Conservation (phyloP, 1,140 invertebrate genomes). For the Eupeodes corollae region DNA sequence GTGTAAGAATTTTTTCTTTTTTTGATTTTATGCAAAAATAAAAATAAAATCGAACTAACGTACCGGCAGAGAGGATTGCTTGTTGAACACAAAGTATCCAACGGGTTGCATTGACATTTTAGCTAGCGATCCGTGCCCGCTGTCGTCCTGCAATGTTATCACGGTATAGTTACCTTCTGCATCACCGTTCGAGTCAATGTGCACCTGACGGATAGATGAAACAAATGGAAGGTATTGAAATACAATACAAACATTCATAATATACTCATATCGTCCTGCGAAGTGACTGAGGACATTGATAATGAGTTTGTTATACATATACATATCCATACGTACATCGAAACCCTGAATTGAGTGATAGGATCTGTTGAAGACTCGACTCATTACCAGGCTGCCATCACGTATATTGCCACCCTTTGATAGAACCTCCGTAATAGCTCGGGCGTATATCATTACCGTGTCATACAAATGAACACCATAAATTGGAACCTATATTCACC, state of each 20-base stretch:
- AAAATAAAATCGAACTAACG: slow-evolving; percentile 1
- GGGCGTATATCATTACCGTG: slow-evolving; percentile 74
- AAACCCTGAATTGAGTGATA: slow-evolving; percentile 68
- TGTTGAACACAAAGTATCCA: slow-evolving; percentile 55
- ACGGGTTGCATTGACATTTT: slow-evolving; percentile 54
- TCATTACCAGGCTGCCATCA: slow-evolving; percentile 60
- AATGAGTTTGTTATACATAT: neutral
- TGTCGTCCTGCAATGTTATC: slow-evolving; percentile 54
- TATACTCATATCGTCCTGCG: too few relatives aligned
- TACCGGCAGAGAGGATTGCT: slow-evolving; percentile 40
- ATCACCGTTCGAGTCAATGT: slow-evolving; percentile 77
- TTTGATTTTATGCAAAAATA: neutral
- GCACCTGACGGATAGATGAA: slow-evolving; percentile 42
- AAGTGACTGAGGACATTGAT: neutral
- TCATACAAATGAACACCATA: slow-evolving; percentile 81
- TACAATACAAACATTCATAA: neutral
- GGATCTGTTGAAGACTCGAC: slow-evolving; percentile 53
- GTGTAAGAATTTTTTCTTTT: slow-evolving; percentile 2
- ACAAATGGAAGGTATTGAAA: neutral
- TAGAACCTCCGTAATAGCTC: slow-evolving; percentile 62
- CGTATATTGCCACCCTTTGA: slow-evolving; percentile 51
- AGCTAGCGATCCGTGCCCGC: slow-evolving; percentile 21
- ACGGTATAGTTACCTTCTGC: slow-evolving; percentile 86
- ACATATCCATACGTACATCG: slow-evolving; percentile 46
- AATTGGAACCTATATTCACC: slow-evolving; percentile 64